Conservation (phyloP, 2,888 invertebrate species). For the Calliphora vomitoria region DNA sequence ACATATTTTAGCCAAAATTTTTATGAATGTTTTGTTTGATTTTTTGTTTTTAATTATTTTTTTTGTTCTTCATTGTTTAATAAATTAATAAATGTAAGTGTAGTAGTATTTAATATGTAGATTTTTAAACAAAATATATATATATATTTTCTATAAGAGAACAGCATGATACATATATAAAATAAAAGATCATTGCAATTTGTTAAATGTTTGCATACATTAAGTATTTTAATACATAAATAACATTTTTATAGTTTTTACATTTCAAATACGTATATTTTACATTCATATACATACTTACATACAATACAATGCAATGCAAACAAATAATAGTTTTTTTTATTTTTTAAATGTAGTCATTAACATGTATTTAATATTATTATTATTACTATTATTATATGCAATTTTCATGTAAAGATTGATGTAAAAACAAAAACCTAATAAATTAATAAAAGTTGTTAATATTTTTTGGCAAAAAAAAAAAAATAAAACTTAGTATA, state of each 20-base stretch:
- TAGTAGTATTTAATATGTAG: slow-evolving; percentile 36
- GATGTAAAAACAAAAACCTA: slow-evolving; percentile 23
- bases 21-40: not conserved
- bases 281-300: slow-evolving; percentile 28
- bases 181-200: slow-evolving; percentile 46
- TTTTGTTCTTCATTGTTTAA: not conserved
- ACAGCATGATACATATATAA: not conserved
- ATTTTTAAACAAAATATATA: not conserved
- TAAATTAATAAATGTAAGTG: not conserved
- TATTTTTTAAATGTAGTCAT: slow-evolving; percentile 45
- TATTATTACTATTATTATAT: not conserved
- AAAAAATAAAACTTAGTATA: slow-evolving; percentile 20
- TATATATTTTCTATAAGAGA: slow-evolving; percentile 18
- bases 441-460: slow-evolving; percentile 61
- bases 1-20: not conserved
- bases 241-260: slow-evolving; percentile 25
- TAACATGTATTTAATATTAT: slow-evolving; percentile 55
- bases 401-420: slow-evolving; percentile 38
- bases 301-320: not conserved
- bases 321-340: slow-evolving; percentile 3
- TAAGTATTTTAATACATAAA: slow-evolving; percentile 34
- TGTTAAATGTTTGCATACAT: slow-evolving; percentile 49
- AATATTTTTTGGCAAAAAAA: slow-evolving; percentile 67
- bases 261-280: slow-evolving; percentile 26
- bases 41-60: not conserved